phyloP scores from a whole-genome alignment of 2,888 invertebrate species.

The Drosophila tanythrix region DNA sequence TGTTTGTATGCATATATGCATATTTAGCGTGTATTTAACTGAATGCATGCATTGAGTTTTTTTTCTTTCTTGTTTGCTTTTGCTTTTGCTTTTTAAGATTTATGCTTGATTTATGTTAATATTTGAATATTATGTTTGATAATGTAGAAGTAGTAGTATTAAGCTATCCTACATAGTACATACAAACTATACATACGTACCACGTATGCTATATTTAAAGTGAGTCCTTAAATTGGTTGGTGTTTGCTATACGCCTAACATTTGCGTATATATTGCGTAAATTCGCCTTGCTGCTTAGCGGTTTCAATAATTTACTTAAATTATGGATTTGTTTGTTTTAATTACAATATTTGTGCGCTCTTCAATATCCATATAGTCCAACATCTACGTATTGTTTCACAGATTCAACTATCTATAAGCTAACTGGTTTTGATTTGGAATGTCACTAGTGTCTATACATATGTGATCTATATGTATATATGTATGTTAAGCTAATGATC shows the following conservation, averaged over 20 bases:
- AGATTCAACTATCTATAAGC: conserved; percentile 60
- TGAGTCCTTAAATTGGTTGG: conserved; percentile 26
- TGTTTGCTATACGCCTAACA: conserved; percentile 24
- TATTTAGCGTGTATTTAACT: conserved; percentile 13
- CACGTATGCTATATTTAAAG: conserved; percentile 35
- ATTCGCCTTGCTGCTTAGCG: conserved; percentile 58
- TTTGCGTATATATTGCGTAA: conserved; percentile 41
- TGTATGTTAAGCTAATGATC: conserved; percentile 18
- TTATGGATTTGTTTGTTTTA: conserved; percentile 60
- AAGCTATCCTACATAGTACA: conserved; percentile 41
- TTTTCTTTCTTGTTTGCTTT: conserved; percentile 1
- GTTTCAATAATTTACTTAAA: conserved; percentile 52
- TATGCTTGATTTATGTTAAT: conserved; percentile 21
- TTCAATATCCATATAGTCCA: conserved; percentile 51
- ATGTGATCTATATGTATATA: conserved; percentile 7
- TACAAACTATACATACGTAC: conserved; percentile 13
- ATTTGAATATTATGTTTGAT: conserved; percentile 14
- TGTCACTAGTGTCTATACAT: conserved; percentile 14
- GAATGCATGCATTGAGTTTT: conserved; percentile 14
- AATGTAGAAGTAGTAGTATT: conserved; percentile 27
- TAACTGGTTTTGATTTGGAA: conserved; percentile 45
- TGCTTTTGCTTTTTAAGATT: background rate
- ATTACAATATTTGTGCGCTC: conserved; percentile 72
- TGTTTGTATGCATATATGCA: conserved; percentile 24
- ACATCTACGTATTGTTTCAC: conserved; percentile 42